phyloP scores from a whole-genome alignment of 2,797 vertebrate genomes.

The Tragelaphus oryx region DNA sequence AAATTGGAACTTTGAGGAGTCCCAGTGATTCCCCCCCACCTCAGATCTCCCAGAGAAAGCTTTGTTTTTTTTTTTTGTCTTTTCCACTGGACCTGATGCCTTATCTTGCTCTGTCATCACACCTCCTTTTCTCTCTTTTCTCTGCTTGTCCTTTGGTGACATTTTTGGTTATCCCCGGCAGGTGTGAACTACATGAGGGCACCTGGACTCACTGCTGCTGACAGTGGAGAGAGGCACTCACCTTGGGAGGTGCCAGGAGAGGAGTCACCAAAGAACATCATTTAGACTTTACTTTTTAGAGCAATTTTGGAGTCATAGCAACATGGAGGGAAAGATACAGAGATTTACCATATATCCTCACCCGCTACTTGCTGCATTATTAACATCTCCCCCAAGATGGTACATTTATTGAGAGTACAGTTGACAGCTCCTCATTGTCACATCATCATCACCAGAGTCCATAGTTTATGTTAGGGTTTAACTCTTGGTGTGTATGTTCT shows the following conservation, averaged over 20 bases:
- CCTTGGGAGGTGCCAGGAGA: background rate
- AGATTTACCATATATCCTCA: background rate
- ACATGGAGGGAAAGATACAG: background rate
- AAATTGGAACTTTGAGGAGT: background rate
- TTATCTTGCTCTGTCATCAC: background rate
- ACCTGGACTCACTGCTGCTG: background rate
- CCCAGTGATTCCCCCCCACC: background rate
- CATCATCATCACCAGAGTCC: background rate
- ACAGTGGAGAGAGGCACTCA: background rate
- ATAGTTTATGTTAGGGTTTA: background rate
- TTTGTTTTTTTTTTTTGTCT: background rate
- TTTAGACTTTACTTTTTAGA: slow-evolving; percentile 14
- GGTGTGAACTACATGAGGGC: background rate
- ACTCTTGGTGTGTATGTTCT: background rate
- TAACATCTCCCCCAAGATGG: background rate
- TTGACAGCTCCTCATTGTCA: background rate
- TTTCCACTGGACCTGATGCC: background rate
- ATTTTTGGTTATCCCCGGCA: background rate
- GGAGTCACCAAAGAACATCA: background rate
- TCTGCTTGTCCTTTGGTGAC: background rate
- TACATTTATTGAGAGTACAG: background rate
- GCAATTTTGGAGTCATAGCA: background rate
- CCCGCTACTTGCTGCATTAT: background rate
- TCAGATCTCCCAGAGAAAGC: background rate
- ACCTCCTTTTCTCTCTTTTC: background rate